Evolutionary conservation across 1,140 invertebrate species (phyloP).

Genomic region (Ceratosolen fusciceps): DNA sequence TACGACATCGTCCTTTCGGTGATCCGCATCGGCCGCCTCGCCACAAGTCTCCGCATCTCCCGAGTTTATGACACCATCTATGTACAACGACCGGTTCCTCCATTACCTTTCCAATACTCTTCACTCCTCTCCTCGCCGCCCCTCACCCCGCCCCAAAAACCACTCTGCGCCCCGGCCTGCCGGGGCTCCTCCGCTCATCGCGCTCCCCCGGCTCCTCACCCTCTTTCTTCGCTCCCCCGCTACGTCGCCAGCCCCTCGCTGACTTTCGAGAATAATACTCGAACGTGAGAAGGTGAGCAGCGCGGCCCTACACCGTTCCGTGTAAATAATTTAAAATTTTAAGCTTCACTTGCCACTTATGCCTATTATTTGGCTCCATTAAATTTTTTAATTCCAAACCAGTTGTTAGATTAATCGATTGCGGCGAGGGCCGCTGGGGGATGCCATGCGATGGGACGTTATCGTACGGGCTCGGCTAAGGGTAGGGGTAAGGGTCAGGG

Average conservation of each 20-base stretch:
- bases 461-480: too few relatives aligned
- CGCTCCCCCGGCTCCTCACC: background rate
- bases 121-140: background rate
- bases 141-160: too few relatives aligned
- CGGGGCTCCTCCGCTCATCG: too few relatives aligned
- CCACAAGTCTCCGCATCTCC: background rate
- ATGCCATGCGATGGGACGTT: too few relatives aligned
- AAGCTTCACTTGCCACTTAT: background rate
- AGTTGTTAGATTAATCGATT: background rate
- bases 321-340: background rate
- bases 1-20: constrained; percentile 1
- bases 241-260: background rate
- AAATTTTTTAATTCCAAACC: background rate
- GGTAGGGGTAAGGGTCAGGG: too few relatives aligned
- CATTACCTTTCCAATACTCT: background rate
- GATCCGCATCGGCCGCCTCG: constrained; percentile 5
- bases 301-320: background rate
- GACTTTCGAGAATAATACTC: background rate
- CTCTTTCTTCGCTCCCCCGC: background rate
- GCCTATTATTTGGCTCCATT: background rate
- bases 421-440: too few relatives aligned
- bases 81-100: constrained; percentile 5
- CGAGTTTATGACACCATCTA: constrained; percentile 11
- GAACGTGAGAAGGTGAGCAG: background rate
- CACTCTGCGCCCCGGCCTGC: too few relatives aligned